A percentile compares a stretch with the other conserved stretches of the same genome.
phyloP scores from a whole-genome alignment of 2,888 invertebrate species.

The Sesia apiformis region DNA sequence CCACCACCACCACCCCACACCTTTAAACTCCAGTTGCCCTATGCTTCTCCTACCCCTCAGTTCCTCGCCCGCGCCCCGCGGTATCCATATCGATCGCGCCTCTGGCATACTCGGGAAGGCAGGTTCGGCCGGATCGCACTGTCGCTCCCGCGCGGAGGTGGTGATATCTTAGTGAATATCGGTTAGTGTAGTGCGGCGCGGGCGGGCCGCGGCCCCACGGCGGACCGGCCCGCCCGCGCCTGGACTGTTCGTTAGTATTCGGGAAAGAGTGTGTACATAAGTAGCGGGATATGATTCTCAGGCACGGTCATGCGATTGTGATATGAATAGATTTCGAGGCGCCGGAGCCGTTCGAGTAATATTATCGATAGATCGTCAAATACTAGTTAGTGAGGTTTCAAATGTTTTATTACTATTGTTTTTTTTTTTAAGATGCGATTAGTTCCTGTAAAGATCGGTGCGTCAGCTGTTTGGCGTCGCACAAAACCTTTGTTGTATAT shows the following conservation, averaged over 20 bases:
- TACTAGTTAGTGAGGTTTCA: constrained; percentile 74
- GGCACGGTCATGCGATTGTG: constrained; percentile 74
- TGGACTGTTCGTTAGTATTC: constrained; percentile 34
- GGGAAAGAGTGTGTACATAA: constrained; percentile 69
- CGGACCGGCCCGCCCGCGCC: constrained; percentile 21
- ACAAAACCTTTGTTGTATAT: constrained; percentile 63
- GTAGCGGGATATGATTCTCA: constrained; percentile 71
- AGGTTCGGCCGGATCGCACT: constrained; percentile 38
- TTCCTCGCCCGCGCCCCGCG: constrained; percentile 40
- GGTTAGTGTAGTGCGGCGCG: constrained; percentile 42
- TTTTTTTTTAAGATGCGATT: constrained; percentile 71
- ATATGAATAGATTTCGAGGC: constrained; percentile 72
- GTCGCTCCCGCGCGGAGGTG: constrained; percentile 44
- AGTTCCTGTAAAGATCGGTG: constrained; percentile 71
- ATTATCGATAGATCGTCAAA: constrained; percentile 70
- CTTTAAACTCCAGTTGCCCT: background rate
- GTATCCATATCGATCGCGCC: constrained; percentile 56
- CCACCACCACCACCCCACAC: constrained; percentile 7
- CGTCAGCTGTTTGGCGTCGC: constrained; percentile 43
- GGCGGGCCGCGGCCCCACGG: constrained; percentile 18
- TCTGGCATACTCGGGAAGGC: constrained; percentile 53
- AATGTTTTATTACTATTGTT: constrained; percentile 74
- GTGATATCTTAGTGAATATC: constrained; percentile 51
- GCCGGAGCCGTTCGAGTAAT: constrained; percentile 68
- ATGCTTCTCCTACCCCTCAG: constrained; percentile 12